Percentiles rank a stretch among this genome's conserved stretches.
These are phyloP conservation scores for Ephydatia muelleri DNA, from an alignment of 37 sponge, comb jelly and placozoan genomes.

Conservation along the genomic window DNA sequence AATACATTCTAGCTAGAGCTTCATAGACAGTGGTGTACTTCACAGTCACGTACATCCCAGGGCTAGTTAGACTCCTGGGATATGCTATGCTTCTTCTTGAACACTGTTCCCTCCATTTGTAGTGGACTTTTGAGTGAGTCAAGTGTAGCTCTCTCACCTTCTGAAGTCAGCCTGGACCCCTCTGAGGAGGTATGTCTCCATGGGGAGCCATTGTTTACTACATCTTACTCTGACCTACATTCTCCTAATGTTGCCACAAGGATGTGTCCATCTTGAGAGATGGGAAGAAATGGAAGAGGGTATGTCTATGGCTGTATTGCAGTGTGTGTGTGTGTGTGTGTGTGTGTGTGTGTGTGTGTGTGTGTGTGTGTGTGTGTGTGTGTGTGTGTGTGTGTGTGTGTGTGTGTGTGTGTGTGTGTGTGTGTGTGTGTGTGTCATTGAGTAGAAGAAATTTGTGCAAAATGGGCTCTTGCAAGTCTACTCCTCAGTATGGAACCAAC, in stretches of 20 bases:
- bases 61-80: too few relatives aligned
- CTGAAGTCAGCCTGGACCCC: slow-evolving; percentile 53
- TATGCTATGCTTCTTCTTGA: too few relatives aligned
- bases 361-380: slow-evolving; percentile 7
- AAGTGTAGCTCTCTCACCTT: slow-evolving; percentile 48
- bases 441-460: too few relatives aligned
- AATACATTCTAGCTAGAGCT: too few relatives aligned
- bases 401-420: too few relatives aligned
- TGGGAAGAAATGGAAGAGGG: slow-evolving; percentile 70
- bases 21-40: too few relatives aligned
- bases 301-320: too few relatives aligned
- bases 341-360: too few relatives aligned
- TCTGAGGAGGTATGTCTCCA: slow-evolving; percentile 17
- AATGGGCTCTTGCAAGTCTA: too few relatives aligned
- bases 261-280: slow-evolving; percentile 55
- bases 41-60: too few relatives aligned
- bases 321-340: slow-evolving; percentile 13
- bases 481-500: too few relatives aligned
- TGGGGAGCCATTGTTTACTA: neutral
- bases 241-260: slow-evolving; percentile 8
- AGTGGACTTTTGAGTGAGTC: slow-evolving; percentile 29
- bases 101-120: neutral
- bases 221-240: neutral
- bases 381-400: slow-evolving; percentile 3
- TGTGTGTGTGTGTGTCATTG: too few relatives aligned